A percentile compares a stretch with the other conserved stretches of the same genome.
Evolutionary conservation across 1,140 invertebrate species (phyloP).

Genomic region (Bombus huntii): DNA sequence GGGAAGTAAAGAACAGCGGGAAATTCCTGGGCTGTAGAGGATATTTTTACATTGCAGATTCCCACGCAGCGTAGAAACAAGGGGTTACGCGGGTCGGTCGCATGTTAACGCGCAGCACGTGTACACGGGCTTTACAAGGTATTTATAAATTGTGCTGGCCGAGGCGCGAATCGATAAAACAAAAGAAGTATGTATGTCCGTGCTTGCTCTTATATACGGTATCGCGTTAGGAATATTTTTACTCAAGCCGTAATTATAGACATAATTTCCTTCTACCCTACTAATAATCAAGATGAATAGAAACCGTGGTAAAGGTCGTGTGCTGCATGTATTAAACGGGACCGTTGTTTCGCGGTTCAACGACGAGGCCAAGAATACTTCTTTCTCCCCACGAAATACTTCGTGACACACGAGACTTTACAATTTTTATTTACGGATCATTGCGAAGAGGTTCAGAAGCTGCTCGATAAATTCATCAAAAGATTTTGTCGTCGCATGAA

Average conservation of each 20-base stretch:
- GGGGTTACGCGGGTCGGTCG: slow-evolving; percentile 22
- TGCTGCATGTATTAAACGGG: slow-evolving; percentile 43
- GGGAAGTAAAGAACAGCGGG: background rate
- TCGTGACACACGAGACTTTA: background rate
- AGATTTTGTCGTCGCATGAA: background rate
- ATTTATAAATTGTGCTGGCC: slow-evolving; percentile 48
- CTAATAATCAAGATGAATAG: slow-evolving; percentile 62
- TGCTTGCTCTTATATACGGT: slow-evolving; percentile 41
- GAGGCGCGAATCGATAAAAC: slow-evolving; percentile 55
- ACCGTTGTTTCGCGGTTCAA: slow-evolving; percentile 16
- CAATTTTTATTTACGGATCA: slow-evolving; percentile 1
- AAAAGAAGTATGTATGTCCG: slow-evolving; percentile 19
- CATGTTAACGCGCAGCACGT: slow-evolving; percentile 42
- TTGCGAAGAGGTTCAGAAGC: too few relatives aligned
- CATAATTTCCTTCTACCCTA: slow-evolving; percentile 46
- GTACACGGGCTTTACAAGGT: slow-evolving; percentile 41
- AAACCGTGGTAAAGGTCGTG: slow-evolving; percentile 50
- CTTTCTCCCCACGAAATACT: background rate
- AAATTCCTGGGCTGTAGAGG: background rate
- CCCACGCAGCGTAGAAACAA: slow-evolving; percentile 12
- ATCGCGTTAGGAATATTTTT: slow-evolving; percentile 53
- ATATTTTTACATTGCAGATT: slow-evolving; percentile 52
- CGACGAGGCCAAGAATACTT: slow-evolving; percentile 18
- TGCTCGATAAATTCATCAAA: background rate
- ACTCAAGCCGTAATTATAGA: slow-evolving; percentile 57